Percentiles rank a stretch among this genome's conserved stretches.
These are phyloP conservation scores for Reticulitermes speratus DNA, from an alignment of 1,140 invertebrate genomes.

Conservation along the genomic window DNA sequence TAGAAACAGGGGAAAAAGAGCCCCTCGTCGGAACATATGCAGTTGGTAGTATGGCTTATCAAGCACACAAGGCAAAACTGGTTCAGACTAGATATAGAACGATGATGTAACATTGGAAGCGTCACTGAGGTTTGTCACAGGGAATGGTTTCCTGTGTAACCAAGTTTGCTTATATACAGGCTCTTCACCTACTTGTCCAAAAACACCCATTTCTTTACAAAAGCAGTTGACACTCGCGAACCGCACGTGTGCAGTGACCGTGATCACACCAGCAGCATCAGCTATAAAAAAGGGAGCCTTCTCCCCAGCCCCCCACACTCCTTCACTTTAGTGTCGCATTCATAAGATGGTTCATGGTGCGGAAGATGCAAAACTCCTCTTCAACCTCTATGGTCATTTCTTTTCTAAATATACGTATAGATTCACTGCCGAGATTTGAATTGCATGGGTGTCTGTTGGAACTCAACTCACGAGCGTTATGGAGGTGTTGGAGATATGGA, in stretches of 20 bases:
- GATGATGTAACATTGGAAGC: not conserved
- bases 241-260: not conserved
- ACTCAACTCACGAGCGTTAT: not conserved
- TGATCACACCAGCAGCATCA: not conserved
- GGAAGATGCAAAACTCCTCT: not conserved
- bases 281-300: not conserved
- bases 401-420: not conserved
- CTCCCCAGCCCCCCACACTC: not conserved
- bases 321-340: not conserved
- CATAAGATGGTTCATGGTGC: not conserved
- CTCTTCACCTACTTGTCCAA: not conserved
- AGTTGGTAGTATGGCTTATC: not conserved
- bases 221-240: constrained; percentile 3
- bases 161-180: not conserved
- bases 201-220: constrained; percentile 17
- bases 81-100: not conserved
- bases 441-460: constrained; percentile 1
- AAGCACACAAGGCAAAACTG: not conserved
- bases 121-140: not conserved
- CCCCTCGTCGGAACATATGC: not conserved
- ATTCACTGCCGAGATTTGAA: not conserved
- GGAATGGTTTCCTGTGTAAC: constrained; percentile 4
- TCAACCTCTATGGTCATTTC: constrained; percentile 11
- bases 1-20: not conserved
- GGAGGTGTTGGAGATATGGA: not conserved